Evolutionary conservation across 2,888 invertebrate genomes (phyloP).

Genomic region (Epistrophella euchroma): DNA sequence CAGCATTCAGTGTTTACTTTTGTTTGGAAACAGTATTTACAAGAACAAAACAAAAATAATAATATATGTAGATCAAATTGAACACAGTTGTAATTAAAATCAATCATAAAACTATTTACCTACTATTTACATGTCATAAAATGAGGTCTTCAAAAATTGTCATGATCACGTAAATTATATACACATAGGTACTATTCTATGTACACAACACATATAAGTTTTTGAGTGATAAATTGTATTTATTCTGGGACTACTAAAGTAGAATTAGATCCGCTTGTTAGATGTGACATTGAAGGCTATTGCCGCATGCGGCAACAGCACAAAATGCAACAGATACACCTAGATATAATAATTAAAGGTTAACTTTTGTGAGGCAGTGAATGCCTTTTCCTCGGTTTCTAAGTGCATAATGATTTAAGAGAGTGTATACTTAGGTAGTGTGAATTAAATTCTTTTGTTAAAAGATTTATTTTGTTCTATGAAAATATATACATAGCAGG

Average conservation of each 20-base stretch:
- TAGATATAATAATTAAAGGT: slow-evolving; percentile 17
- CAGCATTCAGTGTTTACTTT: slow-evolving; percentile 4
- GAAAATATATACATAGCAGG: no score
- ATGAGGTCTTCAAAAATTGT: slow-evolving; percentile 16
- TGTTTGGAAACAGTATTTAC: slow-evolving; percentile 2
- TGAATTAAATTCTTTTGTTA: slow-evolving; percentile 7
- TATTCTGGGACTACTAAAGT: slow-evolving; percentile 16
- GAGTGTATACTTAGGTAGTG: background rate
- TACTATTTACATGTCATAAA: no score
- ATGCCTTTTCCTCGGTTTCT: background rate
- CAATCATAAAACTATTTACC: background rate
- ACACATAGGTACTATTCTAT: background rate
- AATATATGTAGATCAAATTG: background rate
- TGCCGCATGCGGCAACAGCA: background rate
- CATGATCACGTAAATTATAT: slow-evolving; percentile 20
- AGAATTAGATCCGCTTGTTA: background rate
- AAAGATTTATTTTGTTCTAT: background rate
- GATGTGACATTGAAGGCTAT: slow-evolving; percentile 1
- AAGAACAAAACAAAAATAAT: background rate
- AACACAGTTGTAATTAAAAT: slow-evolving; percentile 25
- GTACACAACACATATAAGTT: background rate
- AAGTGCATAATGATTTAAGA: background rate
- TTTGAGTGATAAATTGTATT: slow-evolving; percentile 13
- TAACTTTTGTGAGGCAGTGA: background rate
- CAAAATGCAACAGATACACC: slow-evolving; percentile 10